Percentiles rank a stretch among this genome's conserved stretches.
Evolutionary conservation across 2,888 invertebrate genomes (phyloP).

Genomic region (Selenia dentaria): DNA sequence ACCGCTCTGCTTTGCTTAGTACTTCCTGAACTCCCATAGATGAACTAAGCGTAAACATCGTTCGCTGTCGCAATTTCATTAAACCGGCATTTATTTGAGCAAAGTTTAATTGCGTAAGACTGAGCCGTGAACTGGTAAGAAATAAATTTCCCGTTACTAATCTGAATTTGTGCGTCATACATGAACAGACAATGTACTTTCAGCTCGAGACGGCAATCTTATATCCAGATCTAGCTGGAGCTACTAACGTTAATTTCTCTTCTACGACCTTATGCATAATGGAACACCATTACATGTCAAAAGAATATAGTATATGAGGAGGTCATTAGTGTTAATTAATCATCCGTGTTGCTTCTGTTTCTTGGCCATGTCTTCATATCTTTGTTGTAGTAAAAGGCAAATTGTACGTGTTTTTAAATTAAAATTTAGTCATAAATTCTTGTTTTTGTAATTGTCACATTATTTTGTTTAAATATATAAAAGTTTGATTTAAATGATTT

Average conservation of each 20-base stretch:
- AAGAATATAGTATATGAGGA: neutral
- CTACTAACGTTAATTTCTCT: too few relatives aligned
- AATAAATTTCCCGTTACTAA: conserved; percentile 22
- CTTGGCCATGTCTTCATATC: too few relatives aligned
- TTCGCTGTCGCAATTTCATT: conserved; percentile 10
- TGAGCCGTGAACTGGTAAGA: conserved; percentile 9
- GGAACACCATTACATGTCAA: neutral
- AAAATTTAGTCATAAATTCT: too few relatives aligned
- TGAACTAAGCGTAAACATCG: conserved; percentile 14
- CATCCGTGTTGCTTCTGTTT: too few relatives aligned
- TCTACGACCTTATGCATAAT: conserved; percentile 2
- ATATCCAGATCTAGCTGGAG: too few relatives aligned
- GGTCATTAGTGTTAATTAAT: conserved; percentile 3
- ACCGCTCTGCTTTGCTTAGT: conserved; percentile 4
- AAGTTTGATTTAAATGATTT: too few relatives aligned
- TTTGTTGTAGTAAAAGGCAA: too few relatives aligned
- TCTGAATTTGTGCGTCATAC: conserved; percentile 21
- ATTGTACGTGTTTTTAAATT: too few relatives aligned
- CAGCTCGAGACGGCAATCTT: too few relatives aligned
- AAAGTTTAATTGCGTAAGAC: conserved; percentile 21
- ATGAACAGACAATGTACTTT: too few relatives aligned
- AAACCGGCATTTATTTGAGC: conserved; percentile 1
- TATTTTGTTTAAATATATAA: too few relatives aligned
- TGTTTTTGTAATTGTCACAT: too few relatives aligned
- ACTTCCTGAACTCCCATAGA: conserved; percentile 10